These are phyloP conservation scores for Stegana nigrithorax DNA, from an alignment of 2,888 invertebrate species.

Conservation along the genomic window DNA sequence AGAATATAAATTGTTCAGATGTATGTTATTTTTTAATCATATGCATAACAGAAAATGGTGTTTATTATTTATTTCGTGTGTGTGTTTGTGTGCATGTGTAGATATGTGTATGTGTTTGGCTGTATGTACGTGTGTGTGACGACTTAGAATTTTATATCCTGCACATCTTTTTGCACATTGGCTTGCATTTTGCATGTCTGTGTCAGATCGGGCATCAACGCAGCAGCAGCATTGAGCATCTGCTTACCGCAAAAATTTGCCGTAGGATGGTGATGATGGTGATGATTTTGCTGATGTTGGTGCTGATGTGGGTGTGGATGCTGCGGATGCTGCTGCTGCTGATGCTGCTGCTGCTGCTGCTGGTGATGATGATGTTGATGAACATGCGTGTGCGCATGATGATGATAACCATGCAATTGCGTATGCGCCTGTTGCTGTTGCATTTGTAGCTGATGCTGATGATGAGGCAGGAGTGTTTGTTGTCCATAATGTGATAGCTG, in stretches of 20 bases:
- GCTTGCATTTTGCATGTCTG: slow-evolving; percentile 79
- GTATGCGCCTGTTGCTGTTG: slow-evolving; percentile 21
- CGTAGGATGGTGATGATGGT: slow-evolving; percentile 60
- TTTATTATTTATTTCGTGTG: neutral
- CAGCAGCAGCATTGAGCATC: slow-evolving; percentile 60
- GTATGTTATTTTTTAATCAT: too few relatives aligned
- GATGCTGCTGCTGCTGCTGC: slow-evolving; percentile 20
- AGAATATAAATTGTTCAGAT: too few relatives aligned
- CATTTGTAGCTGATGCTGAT: slow-evolving; percentile 28
- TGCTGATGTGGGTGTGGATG: slow-evolving; percentile 23
- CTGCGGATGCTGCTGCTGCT: slow-evolving; percentile 27
- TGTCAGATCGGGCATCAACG: slow-evolving; percentile 60
- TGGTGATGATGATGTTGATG: neutral
- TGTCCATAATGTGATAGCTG: slow-evolving; percentile 30
- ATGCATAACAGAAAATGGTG: too few relatives aligned
- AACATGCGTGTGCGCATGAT: too few relatives aligned
- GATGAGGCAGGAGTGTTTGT: slow-evolving; percentile 25
- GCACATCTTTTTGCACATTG: slow-evolving; percentile 86
- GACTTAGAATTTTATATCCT: slow-evolving; percentile 82
- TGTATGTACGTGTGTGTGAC: slow-evolving; percentile 21
- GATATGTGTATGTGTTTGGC: neutral
- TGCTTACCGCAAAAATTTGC: neutral
- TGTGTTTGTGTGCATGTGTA: slow-evolving; percentile 7
- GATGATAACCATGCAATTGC: slow-evolving; percentile 21
- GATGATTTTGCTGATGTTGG: slow-evolving; percentile 11